A percentile compares a stretch with the other conserved stretches of the same genome.
phyloP scores from a whole-genome alignment of 2,888 invertebrate genomes.

The Ferdinandea cuprea region DNA sequence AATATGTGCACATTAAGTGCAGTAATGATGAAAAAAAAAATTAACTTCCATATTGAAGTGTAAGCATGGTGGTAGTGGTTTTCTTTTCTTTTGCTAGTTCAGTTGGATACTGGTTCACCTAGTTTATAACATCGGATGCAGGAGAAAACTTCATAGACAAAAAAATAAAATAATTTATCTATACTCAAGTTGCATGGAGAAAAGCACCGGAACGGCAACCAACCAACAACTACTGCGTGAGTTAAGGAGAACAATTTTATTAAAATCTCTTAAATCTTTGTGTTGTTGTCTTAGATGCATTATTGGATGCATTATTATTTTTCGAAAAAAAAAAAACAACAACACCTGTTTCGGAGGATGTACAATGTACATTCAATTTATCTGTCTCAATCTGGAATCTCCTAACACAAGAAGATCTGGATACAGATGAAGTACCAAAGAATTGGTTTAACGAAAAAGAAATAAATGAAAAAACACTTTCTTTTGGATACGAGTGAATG shows the following conservation, averaged over 20 bases:
- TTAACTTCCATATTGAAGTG: conserved; percentile 3
- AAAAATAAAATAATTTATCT: conserved; percentile 41
- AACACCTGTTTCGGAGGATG: conserved; percentile 48
- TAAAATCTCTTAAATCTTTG: conserved; percentile 50
- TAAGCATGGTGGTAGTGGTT: conserved; percentile 50
- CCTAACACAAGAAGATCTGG: background rate
- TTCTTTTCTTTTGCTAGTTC: conserved; percentile 70
- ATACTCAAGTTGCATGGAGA: conserved; percentile 43
- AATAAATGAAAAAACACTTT: conserved; percentile 70
- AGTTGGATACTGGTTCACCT: conserved; percentile 76
- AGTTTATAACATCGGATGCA: conserved; percentile 70
- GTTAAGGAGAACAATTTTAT: conserved; percentile 8
- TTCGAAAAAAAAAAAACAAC: conserved; percentile 19
- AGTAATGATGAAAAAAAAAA: conserved; percentile 60
- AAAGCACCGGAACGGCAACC: conserved; percentile 66
- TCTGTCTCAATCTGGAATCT: conserved; percentile 2
- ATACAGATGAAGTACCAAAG: conserved; percentile 30
- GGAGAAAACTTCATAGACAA: conserved; percentile 64
- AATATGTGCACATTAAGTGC: conserved; percentile 70
- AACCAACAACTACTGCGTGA: conserved; percentile 44
- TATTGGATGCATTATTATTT: conserved; percentile 23
- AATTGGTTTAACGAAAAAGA: conserved; percentile 29
- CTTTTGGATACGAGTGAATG: too few species aligned
- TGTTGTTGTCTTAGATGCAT: conserved; percentile 61
- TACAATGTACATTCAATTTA: background rate